Percentiles rank a stretch among this genome's conserved stretches.
These are phyloP conservation scores for Uloborus diversus DNA, from an alignment of 1,140 invertebrate species.

Conservation along the genomic window DNA sequence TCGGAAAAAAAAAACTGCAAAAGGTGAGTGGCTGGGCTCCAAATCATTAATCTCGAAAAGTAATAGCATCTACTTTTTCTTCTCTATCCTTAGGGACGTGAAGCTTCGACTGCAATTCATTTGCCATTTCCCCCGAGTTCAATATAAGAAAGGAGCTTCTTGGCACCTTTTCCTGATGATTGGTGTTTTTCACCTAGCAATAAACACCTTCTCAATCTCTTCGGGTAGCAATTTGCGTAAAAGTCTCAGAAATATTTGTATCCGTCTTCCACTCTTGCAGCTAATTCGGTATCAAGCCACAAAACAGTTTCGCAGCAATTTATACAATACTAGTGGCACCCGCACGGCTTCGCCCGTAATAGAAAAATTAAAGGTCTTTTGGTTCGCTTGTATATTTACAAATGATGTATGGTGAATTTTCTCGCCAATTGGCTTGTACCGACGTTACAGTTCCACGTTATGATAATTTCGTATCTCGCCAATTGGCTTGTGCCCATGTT, in stretches of 20 bases:
- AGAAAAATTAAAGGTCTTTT: no score
- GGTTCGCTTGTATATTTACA: no score
- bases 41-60: slow-evolving; percentile 55
- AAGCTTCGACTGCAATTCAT: slow-evolving; percentile 26
- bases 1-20: background rate
- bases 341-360: no score
- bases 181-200: slow-evolving; percentile 39
- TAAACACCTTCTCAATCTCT: slow-evolving; percentile 41
- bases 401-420: no score
- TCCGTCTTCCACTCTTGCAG: background rate
- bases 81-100: slow-evolving; percentile 10
- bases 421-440: no score
- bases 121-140: slow-evolving; percentile 40
- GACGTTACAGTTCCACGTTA: no score
- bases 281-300: background rate
- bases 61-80: slow-evolving; percentile 47
- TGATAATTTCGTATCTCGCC: no score
- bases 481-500: no score
- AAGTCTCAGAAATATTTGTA: background rate
- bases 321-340: no score
- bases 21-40: slow-evolving; percentile 42
- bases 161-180: slow-evolving; percentile 46
- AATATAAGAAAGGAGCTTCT: slow-evolving; percentile 51
- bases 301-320: no score
- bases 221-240: slow-evolving; percentile 21